Percentiles rank a stretch among this genome's conserved stretches.
Evolutionary conservation across 92 coral and sea anemone genomes (phyloP).

Genomic region (Zoanthus sociatus): DNA sequence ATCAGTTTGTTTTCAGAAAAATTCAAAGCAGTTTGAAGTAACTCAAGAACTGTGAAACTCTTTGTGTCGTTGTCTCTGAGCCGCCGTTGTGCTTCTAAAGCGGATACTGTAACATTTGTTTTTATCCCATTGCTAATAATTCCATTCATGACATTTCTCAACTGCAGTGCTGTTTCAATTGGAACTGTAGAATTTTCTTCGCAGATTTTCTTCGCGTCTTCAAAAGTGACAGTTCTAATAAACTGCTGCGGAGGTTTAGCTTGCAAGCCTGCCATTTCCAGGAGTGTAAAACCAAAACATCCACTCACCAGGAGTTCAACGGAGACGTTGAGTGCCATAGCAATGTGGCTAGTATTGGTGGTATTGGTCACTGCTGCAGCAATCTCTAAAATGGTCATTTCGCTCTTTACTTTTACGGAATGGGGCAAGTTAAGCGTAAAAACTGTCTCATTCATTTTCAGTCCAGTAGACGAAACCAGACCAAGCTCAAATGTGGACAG

Average conservation of each 20-base stretch:
- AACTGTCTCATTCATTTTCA: neutral
- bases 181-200: constrained; percentile 2
- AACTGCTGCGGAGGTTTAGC: constrained; percentile 14
- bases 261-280: constrained; percentile 16
- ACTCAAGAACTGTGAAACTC: constrained; percentile 6
- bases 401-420: neutral
- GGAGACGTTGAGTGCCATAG: constrained; percentile 17
- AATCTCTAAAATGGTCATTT: neutral
- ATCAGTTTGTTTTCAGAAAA: constrained; percentile 3
- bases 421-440: neutral
- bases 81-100: neutral
- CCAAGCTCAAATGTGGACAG: neutral
- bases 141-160: neutral
- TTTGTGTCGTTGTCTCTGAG: neutral
- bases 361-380: neutral
- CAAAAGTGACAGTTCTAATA: neutral
- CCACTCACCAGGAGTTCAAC: constrained; percentile 3
- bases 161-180: neutral
- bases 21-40: constrained; percentile 17
- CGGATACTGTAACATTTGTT: neutral
- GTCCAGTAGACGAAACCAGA: neutral
- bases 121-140: neutral
- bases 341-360: neutral
- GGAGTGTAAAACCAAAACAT: neutral
- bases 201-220: neutral